Conservation (phyloP, 2,888 invertebrate species). For the Apodemia duryi region DNA sequence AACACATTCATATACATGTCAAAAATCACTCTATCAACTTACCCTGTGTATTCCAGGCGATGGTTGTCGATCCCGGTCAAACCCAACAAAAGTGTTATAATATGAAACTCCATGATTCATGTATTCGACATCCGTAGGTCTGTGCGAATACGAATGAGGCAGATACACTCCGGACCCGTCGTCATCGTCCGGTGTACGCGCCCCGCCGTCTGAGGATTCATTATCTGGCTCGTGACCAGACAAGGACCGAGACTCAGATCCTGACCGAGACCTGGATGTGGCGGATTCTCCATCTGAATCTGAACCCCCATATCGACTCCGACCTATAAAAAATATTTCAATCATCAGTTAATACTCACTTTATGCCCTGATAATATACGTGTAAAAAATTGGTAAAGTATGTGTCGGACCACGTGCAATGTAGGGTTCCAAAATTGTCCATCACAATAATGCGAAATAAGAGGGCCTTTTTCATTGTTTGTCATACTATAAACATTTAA, state of each 20-base stretch:
- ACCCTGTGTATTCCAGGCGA: constrained; percentile 71
- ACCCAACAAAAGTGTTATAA: constrained; percentile 80
- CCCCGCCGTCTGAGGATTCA: constrained; percentile 87
- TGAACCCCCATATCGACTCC: constrained; percentile 82
- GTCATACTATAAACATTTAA: no score
- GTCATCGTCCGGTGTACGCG: constrained; percentile 83
- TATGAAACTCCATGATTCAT: constrained; percentile 80
- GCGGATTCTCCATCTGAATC: constrained; percentile 82
- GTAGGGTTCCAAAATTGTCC: no score
- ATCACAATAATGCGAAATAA: no score
- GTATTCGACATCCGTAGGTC: constrained; percentile 62
- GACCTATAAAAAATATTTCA: constrained; percentile 57
- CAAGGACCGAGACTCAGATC: constrained; percentile 83
- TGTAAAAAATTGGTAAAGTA: no score
- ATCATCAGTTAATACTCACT: no score
- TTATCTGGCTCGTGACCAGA: constrained; percentile 88
- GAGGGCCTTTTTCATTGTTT: no score
- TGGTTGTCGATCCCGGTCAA: constrained; percentile 71
- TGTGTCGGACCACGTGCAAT: no score
- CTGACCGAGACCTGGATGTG: constrained; percentile 78
- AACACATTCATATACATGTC: no score
- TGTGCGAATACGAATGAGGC: constrained; percentile 80
- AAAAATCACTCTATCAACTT: constrained; percentile 36
- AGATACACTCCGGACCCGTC: constrained; percentile 82
- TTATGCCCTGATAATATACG: no score